Conservation (phyloP, 2,888 invertebrate species). For the Ochropleura plecta region DNA sequence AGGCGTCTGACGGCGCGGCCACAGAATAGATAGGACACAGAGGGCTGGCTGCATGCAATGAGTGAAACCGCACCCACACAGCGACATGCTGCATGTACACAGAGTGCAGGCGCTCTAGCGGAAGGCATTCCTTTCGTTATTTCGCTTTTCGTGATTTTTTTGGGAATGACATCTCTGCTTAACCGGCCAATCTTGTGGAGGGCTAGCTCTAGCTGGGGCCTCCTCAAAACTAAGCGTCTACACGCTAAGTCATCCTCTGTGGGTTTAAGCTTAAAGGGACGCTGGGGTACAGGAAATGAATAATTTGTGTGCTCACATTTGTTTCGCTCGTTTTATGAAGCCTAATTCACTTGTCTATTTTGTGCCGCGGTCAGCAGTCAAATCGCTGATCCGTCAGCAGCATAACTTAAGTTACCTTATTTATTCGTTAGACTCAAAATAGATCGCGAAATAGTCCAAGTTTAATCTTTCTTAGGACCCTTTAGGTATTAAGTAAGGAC, state of each 20-base stretch:
- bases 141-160: not conserved
- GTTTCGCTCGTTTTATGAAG: not conserved
- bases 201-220: too few relatives aligned
- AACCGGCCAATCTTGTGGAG: not conserved
- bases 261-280: not conserved
- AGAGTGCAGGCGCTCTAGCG: not conserved
- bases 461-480: constrained; percentile 67
- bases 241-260: not conserved
- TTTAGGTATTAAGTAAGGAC: constrained; percentile 88
- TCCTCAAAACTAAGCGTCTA: not conserved
- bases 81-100: too few relatives aligned
- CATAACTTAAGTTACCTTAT: constrained; percentile 81
- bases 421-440: constrained; percentile 78
- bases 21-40: constrained; percentile 11
- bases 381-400: constrained; percentile 49
- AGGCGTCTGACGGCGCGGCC: constrained; percentile 52
- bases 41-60: not conserved
- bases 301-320: not conserved
- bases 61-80: not conserved
- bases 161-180: not conserved
- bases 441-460: constrained; percentile 74
- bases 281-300: not conserved
- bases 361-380: constrained; percentile 9
- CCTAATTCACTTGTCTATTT: not conserved
- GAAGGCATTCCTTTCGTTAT: not conserved